Evolutionary conservation across 2,797 vertebrate genomes (phyloP), one percentile per base, ranked within the genome.

Genomic region (Astyanax mexicanus): DNA sequence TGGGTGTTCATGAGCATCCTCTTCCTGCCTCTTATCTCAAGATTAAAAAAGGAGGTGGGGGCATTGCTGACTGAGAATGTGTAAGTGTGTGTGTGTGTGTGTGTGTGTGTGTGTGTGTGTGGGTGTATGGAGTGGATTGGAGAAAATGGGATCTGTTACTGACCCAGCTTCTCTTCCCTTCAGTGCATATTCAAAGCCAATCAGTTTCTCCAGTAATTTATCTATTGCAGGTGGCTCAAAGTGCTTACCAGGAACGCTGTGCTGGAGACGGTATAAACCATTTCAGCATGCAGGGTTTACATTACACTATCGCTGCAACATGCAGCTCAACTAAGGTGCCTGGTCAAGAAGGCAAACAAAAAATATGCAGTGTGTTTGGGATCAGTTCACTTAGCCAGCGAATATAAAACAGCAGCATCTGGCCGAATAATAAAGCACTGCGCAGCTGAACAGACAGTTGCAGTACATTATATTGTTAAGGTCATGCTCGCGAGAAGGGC

Each of bases 161-260:
- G 74, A 77, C 54, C 70, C 58, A 45, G 75, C 68, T 77, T 80
- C 58, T 77, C 58, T 80, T 78, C 23, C 58, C 60, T 75, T 57
- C 70, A 57, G 47, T 78, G 64, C 57, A 78, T 78, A 80, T 78
- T 81, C 74, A 81, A 71, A 78, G 71, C 60, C 72, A 76, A 73
- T 84, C 65, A 74, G 37, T 74, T 82, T 77, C 74, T 81, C 47
- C 72, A 74, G 70, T 84, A 74, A 78, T 90, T 91, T 84, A 77
- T 85, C 85, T 86, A 85, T 84, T 80, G 85, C 85, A 84, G 76
- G 84, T 84, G 86, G 86, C 85, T 85, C 81, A 83, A 84, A 82
- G 79, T 85, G 84, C 89, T 88, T 86, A 88, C 89, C 84, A 85
- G 83, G 86, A 92, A 91, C 90, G 90, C 91, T 89, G 84, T 88